Percentiles rank a stretch among this genome's conserved stretches.
These are phyloP conservation scores for Polyommatus iphigenia DNA, from an alignment of 2,888 invertebrate species.

Conservation along the genomic window DNA sequence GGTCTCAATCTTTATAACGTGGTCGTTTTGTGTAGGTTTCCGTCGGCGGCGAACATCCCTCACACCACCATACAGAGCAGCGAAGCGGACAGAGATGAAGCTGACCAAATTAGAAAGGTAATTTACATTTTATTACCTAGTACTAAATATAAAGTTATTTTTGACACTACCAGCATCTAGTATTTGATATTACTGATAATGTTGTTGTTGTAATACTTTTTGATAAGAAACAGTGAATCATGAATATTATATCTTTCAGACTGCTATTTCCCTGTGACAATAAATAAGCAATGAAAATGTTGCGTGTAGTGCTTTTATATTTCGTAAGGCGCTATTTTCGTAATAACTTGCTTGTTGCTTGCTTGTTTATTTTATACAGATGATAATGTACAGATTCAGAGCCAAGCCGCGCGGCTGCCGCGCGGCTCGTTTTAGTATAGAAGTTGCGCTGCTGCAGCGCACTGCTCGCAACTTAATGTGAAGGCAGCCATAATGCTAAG, in stretches of 20 bases:
- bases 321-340: background rate
- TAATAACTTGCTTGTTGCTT: no score
- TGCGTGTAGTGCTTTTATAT: background rate
- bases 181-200: background rate
- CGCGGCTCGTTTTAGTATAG: no score
- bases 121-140: conserved; percentile 7
- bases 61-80: conserved; percentile 62
- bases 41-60: conserved; percentile 61
- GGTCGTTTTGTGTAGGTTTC: conserved; percentile 54
- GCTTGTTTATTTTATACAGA: no score
- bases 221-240: no score
- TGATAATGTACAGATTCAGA: no score
- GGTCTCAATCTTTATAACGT: background rate
- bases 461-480: no score
- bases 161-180: background rate
- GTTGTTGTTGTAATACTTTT: background rate
- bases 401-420: no score
- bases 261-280: background rate
- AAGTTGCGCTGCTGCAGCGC: no score
- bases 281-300: background rate
- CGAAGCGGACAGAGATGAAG: conserved; percentile 77
- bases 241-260: no score
- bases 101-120: conserved; percentile 78
- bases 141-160: background rate
- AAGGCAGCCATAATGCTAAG: no score